A percentile compares a stretch with the other conserved stretches of the same genome.
Evolutionary conservation across 2,888 invertebrate genomes (phyloP).

Genomic region (Acanthococcus lagerstroemiae): DNA sequence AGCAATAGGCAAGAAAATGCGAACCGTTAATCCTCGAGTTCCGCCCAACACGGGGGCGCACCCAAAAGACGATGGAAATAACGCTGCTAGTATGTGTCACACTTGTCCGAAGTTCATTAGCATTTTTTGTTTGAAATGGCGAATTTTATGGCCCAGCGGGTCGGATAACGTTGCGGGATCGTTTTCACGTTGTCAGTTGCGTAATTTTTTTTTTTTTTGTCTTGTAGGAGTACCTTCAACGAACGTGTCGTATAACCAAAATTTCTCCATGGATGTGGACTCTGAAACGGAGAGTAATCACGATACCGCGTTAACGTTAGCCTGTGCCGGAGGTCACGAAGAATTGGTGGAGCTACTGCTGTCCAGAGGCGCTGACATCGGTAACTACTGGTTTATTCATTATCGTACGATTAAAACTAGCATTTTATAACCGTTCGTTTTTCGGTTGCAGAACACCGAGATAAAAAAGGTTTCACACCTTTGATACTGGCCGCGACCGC

Average conservation of each 20-base stretch:
- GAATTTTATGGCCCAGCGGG: too few relatives aligned
- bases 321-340: conserved; percentile 94
- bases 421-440: conserved; percentile 35
- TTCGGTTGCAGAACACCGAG: conserved; percentile 65
- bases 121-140: too few relatives aligned
- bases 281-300: conserved; percentile 97
- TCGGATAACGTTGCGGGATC: neutral
- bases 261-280: conserved; percentile 80
- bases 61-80: conserved; percentile 12
- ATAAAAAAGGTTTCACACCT: conserved; percentile 98
- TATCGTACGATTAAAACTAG: conserved; percentile 1
- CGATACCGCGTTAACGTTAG: conserved; percentile 94
- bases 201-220: conserved; percentile 12
- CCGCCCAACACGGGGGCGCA: conserved; percentile 15
- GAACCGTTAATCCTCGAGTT: conserved; percentile 17
- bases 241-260: conserved; percentile 34
- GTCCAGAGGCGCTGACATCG: conserved; percentile 81
- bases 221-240: conserved; percentile 37
- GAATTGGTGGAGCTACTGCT: conserved; percentile 88
- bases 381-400: neutral
- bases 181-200: neutral
- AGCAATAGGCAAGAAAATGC: conserved; percentile 17
- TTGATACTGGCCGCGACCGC: conserved; percentile 94
- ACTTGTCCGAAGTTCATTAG: too few relatives aligned
- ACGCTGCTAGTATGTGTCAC: conserved; percentile 8